Evolutionary conservation across 2,113 vertebrate genomes (phyloP), one percentile per base, ranked within the genome.

Genomic region (Acrocephalus kingi): DNA sequence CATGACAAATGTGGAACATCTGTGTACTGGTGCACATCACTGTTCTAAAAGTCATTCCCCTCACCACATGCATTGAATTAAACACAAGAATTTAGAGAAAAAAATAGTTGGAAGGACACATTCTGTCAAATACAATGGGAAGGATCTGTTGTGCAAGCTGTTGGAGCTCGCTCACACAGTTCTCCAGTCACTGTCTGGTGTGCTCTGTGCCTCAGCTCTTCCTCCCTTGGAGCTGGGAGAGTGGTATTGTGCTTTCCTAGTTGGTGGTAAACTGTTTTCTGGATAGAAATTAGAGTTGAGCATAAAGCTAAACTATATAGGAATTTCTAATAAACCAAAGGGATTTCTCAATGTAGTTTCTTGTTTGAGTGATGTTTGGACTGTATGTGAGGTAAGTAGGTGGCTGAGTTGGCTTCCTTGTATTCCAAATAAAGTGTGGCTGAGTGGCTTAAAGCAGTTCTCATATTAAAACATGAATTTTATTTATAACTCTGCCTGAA

Each of bases 1-100:
- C 90, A 56, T 77, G 83, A 94, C 89, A 92, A 90, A 96, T 95
- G 93, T 86, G 91, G 68, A 95, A 96, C 96, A 97, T 97, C 95
- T 97, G 96, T 92, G 88, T 92, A 45, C 64, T 94, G 91, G 79
- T 95, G 91, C 35, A 84, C 88, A 86, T 90, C 83, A 14, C 76
- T 93, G 41, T 84, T 93, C 43, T 92, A 13, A 71, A 93, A 96
- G 90, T 90, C 56, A 84, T 94, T 96, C 48, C 89, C 59, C 78
- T 28, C 41, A 63, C 79, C 95, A 93, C 56, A 90, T 93, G 96
- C 35, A 71, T 84, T 96, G 76, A 94, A 94, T 97, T 96, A 96
- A 96, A 77, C 61, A 71, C 79, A 95, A 68, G 73, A 93, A 92
- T 93, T 93, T 67, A 71, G 68, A 41, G 49, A 45, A 92, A 90